A percentile compares a stretch with the other conserved stretches of the same genome.
Evolutionary conservation across 2,113 vertebrate genomes (phyloP).

Genomic region (Cricetomys ansorgei): DNA sequence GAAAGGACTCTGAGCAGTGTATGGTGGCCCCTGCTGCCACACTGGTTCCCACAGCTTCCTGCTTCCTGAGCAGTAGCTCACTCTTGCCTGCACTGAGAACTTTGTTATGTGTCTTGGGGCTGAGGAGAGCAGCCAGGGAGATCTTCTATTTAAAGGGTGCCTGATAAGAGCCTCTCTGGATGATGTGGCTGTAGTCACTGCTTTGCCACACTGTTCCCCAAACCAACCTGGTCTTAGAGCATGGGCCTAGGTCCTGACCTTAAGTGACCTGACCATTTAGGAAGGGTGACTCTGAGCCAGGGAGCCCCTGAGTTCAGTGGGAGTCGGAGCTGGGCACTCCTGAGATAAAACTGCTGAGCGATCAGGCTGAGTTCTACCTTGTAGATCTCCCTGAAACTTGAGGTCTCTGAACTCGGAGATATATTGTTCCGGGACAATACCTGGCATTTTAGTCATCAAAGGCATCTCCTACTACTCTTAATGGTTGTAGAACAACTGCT

Average conservation of each 20-base stretch:
- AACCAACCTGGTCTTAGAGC: not conserved
- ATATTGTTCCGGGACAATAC: not conserved
- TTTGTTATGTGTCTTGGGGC: not conserved
- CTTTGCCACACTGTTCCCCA: too few relatives aligned
- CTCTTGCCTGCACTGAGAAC: not conserved
- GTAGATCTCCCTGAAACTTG: not conserved
- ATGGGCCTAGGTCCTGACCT: not conserved
- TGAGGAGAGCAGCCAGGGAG: not conserved
- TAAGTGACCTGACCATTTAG: not conserved
- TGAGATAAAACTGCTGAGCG: not conserved
- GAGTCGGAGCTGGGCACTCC: not conserved
- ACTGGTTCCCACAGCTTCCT: not conserved
- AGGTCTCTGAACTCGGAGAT: not conserved
- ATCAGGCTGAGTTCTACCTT: not conserved
- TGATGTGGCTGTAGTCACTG: not conserved
- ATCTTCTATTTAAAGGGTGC: not conserved
- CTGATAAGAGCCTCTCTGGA: not conserved
- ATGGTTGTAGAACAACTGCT: constrained; percentile 15
- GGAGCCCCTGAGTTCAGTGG: not conserved
- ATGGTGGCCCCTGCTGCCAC: not conserved
- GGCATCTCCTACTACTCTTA: constrained; percentile 41
- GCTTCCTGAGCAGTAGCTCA: not conserved
- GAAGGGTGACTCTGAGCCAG: not conserved
- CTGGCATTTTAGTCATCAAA: constrained; percentile 37
- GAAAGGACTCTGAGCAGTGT: not conserved